Evolutionary conservation across 2,888 invertebrate species (phyloP), one percentile per base, ranked within the genome.

Genomic region (Corbicula japonica): DNA sequence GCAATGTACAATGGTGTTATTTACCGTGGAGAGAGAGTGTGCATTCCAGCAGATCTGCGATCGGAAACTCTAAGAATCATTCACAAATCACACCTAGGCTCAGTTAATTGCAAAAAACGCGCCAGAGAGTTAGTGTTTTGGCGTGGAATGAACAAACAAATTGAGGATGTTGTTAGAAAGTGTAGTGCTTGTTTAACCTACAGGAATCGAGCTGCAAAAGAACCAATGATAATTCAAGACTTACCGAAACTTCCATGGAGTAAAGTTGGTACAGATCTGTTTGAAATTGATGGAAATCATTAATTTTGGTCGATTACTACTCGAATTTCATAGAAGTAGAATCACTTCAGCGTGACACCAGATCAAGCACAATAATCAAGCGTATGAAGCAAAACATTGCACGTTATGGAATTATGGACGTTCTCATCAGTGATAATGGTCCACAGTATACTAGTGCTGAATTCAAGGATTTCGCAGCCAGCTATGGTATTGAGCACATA

Each of bases 41-140:
- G 73, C 26, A 63, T 79, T 44, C 73, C 79, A 28, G 32, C 28
- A 41, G n/a, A n/a, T n/a, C n/a, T n/a, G n/a, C n/a, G n/a, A n/a
- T n/a, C n/a, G n/a, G n/a, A n/a, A n/a, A n/a, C n/a, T n/a, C n/a
- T n/a, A n/a, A n/a, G n/a, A n/a, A n/a, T n/a, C n/a, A n/a, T n/a
- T n/a, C n/a, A n/a, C 23, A 38, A n/a, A 21, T 62, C 79, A 10
- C 76, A 83, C 46, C 28, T 83, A 6, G 76, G 83, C n/a, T 54
- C 66, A 2, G 80, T 83, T 23, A 83, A 83, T 21, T 76, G 76
- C 8, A 75, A 77, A 46, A 32, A 61, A 15, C 52, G 76, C 6
- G 76, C 82, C 10, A 72, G 76, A 60, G 76, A 83, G 44, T 58
- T 83, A 6, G 60, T 79, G 21, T 83, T 76, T 61, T 83, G 83